Conservation (phyloP, 2,888 invertebrate species). For the Hirtodrosophila trivittata region DNA sequence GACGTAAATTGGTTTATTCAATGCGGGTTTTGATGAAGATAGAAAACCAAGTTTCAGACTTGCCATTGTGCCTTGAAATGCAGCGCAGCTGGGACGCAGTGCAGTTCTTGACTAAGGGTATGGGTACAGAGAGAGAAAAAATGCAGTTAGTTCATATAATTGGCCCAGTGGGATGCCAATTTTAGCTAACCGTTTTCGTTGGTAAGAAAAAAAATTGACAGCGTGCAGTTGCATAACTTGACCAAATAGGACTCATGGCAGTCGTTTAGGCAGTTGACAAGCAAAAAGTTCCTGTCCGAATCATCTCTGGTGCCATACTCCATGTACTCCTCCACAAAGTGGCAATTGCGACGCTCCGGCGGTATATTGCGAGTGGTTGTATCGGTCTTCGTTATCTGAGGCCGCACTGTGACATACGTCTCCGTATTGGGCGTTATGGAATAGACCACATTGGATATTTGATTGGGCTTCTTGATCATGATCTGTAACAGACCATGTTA, state of each 20-base stretch:
- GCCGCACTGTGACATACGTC: constrained; percentile 76
- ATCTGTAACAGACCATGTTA: constrained; percentile 49
- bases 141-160: background rate
- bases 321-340: constrained; percentile 65
- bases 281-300: constrained; percentile 54
- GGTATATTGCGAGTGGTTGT: constrained; percentile 58
- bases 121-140: background rate
- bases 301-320: constrained; percentile 51
- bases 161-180: background rate
- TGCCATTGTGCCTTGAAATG: constrained; percentile 75
- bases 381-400: constrained; percentile 78
- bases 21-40: no score
- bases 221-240: constrained; percentile 79
- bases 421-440: constrained; percentile 75
- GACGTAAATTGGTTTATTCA: background rate
- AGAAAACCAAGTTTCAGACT: constrained; percentile 18
- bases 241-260: constrained; percentile 81
- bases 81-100: constrained; percentile 75
- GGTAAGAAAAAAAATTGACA: constrained; percentile 75
- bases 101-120: constrained; percentile 60
- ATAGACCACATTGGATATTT: constrained; percentile 63
- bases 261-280: constrained; percentile 76
- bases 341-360: constrained; percentile 75
- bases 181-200: constrained; percentile 59
- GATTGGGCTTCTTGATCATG: constrained; percentile 75